phyloP scores from a whole-genome alignment of 2,888 invertebrate genomes.

The Pandemis corylana region DNA sequence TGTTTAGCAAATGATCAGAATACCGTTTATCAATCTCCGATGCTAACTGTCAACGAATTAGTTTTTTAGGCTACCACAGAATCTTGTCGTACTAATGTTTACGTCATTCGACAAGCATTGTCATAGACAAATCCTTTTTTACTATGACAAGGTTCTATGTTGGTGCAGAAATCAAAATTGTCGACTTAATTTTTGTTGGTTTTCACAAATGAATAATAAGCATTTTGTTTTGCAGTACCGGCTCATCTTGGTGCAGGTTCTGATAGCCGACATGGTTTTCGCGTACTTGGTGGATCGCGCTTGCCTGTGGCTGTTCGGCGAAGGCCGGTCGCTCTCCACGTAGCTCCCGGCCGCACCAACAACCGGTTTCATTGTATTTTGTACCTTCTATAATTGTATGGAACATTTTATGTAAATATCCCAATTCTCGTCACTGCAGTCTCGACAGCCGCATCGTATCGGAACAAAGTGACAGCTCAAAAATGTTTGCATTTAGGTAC shows the following conservation, averaged over 20 bases:
- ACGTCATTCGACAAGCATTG: too few relatives aligned
- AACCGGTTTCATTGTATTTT: conserved; percentile 22
- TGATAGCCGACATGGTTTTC: conserved; percentile 93
- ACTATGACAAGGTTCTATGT: too few relatives aligned
- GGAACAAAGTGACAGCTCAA: conserved; percentile 61
- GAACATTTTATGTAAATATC: conserved; percentile 32
- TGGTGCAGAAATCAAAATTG: too few relatives aligned
- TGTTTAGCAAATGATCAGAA: too few relatives aligned
- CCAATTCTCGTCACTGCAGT: conserved; percentile 20
- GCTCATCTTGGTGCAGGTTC: conserved; percentile 91
- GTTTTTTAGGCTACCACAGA: too few relatives aligned
- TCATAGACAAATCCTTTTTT: too few relatives aligned
- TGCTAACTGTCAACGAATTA: too few relatives aligned
- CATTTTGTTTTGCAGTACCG: conserved; percentile 91
- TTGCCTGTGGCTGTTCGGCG: conserved; percentile 94
- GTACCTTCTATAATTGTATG: conserved; percentile 24
- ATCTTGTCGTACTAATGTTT: too few relatives aligned
- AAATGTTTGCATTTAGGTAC: conserved; percentile 62
- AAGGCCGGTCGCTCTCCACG: conserved; percentile 84
- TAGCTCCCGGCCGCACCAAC: conserved; percentile 43
- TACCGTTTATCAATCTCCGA: too few relatives aligned
- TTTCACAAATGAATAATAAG: neutral
- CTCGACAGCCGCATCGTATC: conserved; percentile 10
- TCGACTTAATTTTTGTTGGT: neutral
- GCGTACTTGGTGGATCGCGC: conserved; percentile 94